Evolutionary conservation across 1,140 invertebrate genomes (phyloP).

Genomic region (Drosophila nigromelanica): DNA sequence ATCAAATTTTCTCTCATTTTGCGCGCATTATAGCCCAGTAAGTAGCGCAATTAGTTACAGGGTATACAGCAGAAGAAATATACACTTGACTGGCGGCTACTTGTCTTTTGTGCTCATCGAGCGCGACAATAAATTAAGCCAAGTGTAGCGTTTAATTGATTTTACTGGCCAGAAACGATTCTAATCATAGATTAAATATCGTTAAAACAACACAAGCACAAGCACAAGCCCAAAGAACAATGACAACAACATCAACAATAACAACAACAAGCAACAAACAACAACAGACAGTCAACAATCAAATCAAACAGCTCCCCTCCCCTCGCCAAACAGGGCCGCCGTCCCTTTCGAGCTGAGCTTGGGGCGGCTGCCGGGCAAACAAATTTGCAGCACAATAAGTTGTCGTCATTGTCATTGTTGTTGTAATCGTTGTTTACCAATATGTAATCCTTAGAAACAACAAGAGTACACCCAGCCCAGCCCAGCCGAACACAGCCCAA

Average conservation of each 20-base stretch:
- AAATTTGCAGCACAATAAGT: slow-evolving; percentile 75
- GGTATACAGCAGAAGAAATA: slow-evolving; percentile 10
- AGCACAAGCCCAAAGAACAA: slow-evolving; percentile 11
- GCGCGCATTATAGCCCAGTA: too few species aligned
- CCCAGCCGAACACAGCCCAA: not conserved
- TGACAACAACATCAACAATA: too few species aligned
- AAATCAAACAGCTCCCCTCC: slow-evolving; percentile 64
- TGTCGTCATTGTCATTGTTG: slow-evolving; percentile 56
- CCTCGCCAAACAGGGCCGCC: not conserved
- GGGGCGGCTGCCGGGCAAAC: slow-evolving; percentile 49
- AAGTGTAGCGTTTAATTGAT: slow-evolving; percentile 81
- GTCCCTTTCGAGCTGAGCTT: slow-evolving; percentile 2
- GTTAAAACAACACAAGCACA: slow-evolving; percentile 67
- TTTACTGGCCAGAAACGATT: slow-evolving; percentile 50
- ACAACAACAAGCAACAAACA: slow-evolving; percentile 17
- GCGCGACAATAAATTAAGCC: slow-evolving; percentile 79
- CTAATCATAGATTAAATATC: slow-evolving; percentile 82
- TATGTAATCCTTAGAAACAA: slow-evolving; percentile 81
- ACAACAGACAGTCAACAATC: slow-evolving; percentile 73
- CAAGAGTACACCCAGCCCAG: slow-evolving; percentile 38
- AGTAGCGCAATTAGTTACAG: not conserved
- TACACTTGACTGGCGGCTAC: slow-evolving; percentile 51
- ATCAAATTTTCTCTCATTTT: too few species aligned
- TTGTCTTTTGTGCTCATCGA: slow-evolving; percentile 55
- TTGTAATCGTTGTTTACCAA: slow-evolving; percentile 80